Percentiles rank a stretch among this genome's conserved stretches.
Conservation (phyloP, 2,888 invertebrate genomes). For the Blastobasis lacticolella region DNA sequence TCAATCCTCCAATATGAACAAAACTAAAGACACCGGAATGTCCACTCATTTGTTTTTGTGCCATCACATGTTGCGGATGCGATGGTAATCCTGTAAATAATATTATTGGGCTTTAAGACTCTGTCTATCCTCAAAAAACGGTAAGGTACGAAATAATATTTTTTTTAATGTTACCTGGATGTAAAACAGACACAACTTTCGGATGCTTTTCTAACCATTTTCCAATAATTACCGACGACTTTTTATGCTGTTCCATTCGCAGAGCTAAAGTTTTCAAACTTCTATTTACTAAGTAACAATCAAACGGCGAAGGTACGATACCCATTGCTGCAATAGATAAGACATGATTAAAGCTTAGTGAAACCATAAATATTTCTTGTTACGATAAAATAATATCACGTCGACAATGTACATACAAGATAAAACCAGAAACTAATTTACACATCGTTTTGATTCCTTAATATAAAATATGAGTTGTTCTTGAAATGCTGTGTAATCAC, state of each 20-base stretch:
- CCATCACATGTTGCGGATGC: slow-evolving; percentile 89
- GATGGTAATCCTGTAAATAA: slow-evolving; percentile 79
- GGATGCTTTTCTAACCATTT: slow-evolving; percentile 87
- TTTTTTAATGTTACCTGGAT: slow-evolving; percentile 78
- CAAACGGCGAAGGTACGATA: slow-evolving; percentile 95
- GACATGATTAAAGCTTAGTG: too few relatives aligned
- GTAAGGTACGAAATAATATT: background rate
- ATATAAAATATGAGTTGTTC: too few relatives aligned
- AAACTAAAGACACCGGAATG: slow-evolving; percentile 96
- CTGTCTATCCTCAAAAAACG: too few relatives aligned
- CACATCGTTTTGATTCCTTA: too few relatives aligned
- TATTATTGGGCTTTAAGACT: background rate
- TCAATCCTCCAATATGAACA: slow-evolving; percentile 84
- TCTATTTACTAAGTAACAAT: slow-evolving; percentile 94
- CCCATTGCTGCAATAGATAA: slow-evolving; percentile 82
- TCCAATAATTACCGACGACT: slow-evolving; percentile 84
- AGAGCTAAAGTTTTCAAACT: slow-evolving; percentile 94
- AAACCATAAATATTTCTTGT: too few relatives aligned
- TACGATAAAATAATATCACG: too few relatives aligned
- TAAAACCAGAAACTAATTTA: too few relatives aligned
- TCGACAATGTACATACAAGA: too few relatives aligned
- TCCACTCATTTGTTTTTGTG: slow-evolving; percentile 86
- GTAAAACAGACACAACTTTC: slow-evolving; percentile 84
- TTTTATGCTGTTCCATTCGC: slow-evolving; percentile 92
- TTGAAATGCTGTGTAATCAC: too few relatives aligned